Evolutionary conservation across 2,113 vertebrate species (phyloP).

Genomic region (Hemiprocne comata): DNA sequence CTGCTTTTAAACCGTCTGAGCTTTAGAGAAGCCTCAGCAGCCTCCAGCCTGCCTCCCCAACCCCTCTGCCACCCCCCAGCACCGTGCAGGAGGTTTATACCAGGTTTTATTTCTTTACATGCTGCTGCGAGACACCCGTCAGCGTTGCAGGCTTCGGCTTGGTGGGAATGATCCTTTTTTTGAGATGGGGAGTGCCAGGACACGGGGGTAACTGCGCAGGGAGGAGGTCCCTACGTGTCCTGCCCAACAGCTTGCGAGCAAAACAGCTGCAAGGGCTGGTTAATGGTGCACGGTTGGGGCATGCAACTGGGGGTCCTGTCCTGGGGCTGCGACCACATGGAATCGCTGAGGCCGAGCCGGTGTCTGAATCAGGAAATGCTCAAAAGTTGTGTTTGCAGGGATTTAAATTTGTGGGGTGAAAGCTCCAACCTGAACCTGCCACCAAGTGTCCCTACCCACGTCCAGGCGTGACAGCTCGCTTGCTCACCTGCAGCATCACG

Average conservation of each 20-base stretch:
- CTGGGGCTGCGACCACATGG: rapidly evolving
- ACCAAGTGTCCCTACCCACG: rapidly evolving
- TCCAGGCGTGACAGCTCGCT: not conserved
- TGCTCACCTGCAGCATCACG: rapidly evolving
- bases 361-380: not conserved
- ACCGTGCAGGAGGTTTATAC: rapidly evolving
- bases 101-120: not conserved
- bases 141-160: rapidly evolving
- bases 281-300: rapidly evolving
- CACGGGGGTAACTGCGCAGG: rapidly evolving
- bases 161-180: not conserved
- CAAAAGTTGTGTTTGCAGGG: not conserved
- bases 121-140: not conserved
- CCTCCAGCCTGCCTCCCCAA: no score
- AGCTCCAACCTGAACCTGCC: not conserved
- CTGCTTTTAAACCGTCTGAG: rapidly evolving
- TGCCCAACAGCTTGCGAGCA: rapidly evolving
- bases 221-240: rapidly evolving
- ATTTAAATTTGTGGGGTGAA: not conserved
- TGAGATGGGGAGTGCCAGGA: not conserved
- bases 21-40: not conserved
- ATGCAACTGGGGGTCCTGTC: not conserved
- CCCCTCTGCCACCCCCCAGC: rapidly evolving
- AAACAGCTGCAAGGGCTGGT: rapidly evolving
- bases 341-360: rapidly evolving